These are phyloP conservation scores for Machimus rusticus DNA, from an alignment of 2,888 invertebrate genomes.

Conservation along the genomic window DNA sequence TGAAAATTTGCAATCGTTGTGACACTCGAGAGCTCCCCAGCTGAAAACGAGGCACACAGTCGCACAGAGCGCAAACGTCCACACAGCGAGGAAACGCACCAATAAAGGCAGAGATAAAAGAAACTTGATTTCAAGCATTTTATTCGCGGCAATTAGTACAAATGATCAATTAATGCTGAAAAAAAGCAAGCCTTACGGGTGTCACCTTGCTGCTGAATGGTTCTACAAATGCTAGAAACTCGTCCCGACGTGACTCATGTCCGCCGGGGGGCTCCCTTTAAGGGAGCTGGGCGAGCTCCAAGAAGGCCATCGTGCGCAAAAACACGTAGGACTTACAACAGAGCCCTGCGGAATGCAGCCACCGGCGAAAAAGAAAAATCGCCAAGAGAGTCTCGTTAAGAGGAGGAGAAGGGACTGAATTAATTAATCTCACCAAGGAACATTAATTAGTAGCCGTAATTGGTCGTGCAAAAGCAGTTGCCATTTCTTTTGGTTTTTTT, in stretches of 20 bases:
- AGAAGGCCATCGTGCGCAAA: slow-evolving; percentile 12
- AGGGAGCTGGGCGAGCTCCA: not conserved
- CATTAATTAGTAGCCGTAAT: slow-evolving; percentile 55
- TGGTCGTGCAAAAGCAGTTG: slow-evolving; percentile 51
- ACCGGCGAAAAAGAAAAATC: slow-evolving; percentile 17
- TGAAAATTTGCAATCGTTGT: slow-evolving; percentile 36
- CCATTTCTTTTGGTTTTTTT: not conserved
- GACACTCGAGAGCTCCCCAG: not conserved
- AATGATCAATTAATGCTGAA: slow-evolving; percentile 40
- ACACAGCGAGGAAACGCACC: not conserved
- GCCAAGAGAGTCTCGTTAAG: slow-evolving; percentile 17
- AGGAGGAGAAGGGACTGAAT: slow-evolving; percentile 46
- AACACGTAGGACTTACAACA: not conserved
- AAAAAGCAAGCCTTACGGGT: slow-evolving; percentile 24
- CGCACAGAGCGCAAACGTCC: not conserved
- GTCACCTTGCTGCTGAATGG: slow-evolving; percentile 25
- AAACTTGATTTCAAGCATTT: slow-evolving; percentile 42
- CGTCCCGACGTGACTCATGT: slow-evolving; percentile 14
- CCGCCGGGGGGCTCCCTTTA: not conserved
- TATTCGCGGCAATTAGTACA: slow-evolving; percentile 41
- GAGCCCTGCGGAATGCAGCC: not conserved
- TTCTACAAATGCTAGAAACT: slow-evolving; percentile 27
- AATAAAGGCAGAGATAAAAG: slow-evolving; percentile 29
- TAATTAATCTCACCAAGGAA: slow-evolving; percentile 52
- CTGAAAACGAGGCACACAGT: not conserved